Conservation (phyloP, 2,797 vertebrate genomes). For the Anabas testudineus region DNA sequence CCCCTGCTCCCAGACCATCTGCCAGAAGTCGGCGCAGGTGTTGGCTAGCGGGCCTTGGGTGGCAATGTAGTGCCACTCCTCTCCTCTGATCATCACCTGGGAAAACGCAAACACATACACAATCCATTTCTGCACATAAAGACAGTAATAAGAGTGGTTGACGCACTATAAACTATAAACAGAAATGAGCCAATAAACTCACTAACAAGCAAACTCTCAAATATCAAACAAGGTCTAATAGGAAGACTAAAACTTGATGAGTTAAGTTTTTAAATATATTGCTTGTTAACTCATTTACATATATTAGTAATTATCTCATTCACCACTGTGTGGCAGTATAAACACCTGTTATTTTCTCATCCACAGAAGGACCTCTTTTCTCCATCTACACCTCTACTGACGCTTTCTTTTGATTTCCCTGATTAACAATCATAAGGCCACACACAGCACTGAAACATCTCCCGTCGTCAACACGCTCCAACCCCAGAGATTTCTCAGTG, state of each 20-base stretch:
- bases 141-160: conserved; percentile 3
- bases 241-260: not conserved
- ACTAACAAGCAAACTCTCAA: not conserved
- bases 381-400: conserved; percentile 4
- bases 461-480: conserved; percentile 14
- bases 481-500: conserved; percentile 13
- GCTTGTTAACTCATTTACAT: not conserved
- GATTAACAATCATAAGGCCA: conserved; percentile 44
- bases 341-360: conserved; percentile 2
- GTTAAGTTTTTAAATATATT: not conserved
- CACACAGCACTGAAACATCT: conserved; percentile 21
- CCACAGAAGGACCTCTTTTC: not conserved
- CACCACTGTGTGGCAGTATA: conserved; percentile 68
- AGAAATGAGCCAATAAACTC: not conserved
- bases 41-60: conserved; percentile 95
- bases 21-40: conserved; percentile 98
- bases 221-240: not conserved
- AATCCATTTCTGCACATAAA: conserved; percentile 36
- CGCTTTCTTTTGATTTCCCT: conserved; percentile 16
- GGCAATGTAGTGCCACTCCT: conserved; percentile 97
- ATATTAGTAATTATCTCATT: not conserved
- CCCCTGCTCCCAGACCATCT: conserved; percentile 99
- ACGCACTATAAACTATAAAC: too few species aligned
- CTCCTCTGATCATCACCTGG: conserved; percentile 92
- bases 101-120: conserved; percentile 51